Conservation (phyloP, 1,140 invertebrate genomes). For the Drosophila busckii region DNA sequence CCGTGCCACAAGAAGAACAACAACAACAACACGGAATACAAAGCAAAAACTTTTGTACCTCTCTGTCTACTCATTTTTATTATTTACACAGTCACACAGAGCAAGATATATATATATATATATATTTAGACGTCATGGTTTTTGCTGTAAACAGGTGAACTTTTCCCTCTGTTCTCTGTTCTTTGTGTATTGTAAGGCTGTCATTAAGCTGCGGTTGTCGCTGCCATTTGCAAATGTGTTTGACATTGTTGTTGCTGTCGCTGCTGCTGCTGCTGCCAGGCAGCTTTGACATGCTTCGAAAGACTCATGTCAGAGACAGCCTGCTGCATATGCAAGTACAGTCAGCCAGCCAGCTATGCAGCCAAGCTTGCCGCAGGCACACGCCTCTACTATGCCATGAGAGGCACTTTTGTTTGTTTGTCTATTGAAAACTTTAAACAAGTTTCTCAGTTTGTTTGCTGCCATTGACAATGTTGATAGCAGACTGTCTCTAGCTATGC, state of each 20-base stretch:
- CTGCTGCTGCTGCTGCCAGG: constrained; percentile 33
- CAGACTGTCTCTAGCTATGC: not conserved
- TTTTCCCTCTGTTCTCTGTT: constrained; percentile 34
- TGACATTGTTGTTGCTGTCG: constrained; percentile 50
- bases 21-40: too few relatives aligned
- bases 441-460: constrained; percentile 48
- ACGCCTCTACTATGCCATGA: constrained; percentile 20
- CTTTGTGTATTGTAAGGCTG: constrained; percentile 34
- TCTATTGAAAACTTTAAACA: constrained; percentile 72
- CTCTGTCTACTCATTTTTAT: constrained; percentile 55
- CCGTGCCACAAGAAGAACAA: too few relatives aligned
- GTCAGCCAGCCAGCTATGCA: too few relatives aligned
- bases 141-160: constrained; percentile 64
- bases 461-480: constrained; percentile 18
- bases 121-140: constrained; percentile 31
- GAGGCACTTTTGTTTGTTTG: constrained; percentile 66
- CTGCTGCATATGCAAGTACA: constrained; percentile 4
- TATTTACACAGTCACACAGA: constrained; percentile 49
- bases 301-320: constrained; percentile 51
- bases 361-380: constrained; percentile 2
- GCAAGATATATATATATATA: constrained; percentile 5
- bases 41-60: constrained; percentile 44
- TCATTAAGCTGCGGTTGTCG: constrained; percentile 69
- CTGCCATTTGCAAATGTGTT: constrained; percentile 75
- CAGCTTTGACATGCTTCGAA: constrained; percentile 68